Evolutionary conservation across 2,888 invertebrate species (phyloP).

Genomic region (Lasioglossum zephyrum): DNA sequence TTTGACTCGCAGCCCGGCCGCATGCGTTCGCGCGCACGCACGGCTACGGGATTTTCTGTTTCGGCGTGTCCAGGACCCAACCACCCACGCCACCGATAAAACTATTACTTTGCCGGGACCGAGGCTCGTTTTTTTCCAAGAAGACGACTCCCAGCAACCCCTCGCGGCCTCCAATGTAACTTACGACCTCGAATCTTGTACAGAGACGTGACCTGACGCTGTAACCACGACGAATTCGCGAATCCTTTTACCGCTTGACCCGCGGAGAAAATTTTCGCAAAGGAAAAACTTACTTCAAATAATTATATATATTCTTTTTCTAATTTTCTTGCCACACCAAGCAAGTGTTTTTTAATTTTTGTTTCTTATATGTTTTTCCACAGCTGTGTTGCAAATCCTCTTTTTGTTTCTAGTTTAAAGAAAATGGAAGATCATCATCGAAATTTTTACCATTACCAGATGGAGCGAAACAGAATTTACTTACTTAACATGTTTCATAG

Average conservation of each 20-base stretch:
- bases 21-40: constrained; percentile 7
- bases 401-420: no score
- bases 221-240: constrained; percentile 56
- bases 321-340: no score
- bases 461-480: no score
- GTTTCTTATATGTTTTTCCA: no score
- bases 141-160: constrained; percentile 56
- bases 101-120: constrained; percentile 61
- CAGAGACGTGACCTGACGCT: constrained; percentile 62
- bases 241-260: constrained; percentile 1
- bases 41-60: constrained; percentile 27
- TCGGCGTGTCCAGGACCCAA: not conserved
- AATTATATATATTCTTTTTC: no score
- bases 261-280: not conserved
- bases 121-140: constrained; percentile 47
- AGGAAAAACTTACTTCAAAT: no score
- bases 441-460: no score
- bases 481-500: no score
- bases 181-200: constrained; percentile 66
- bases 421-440: no score
- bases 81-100: constrained; percentile 51
- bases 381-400: no score
- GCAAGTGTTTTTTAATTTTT: no score
- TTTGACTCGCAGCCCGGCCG: constrained; percentile 43
- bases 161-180: constrained; percentile 56